A percentile compares a stretch with the other conserved stretches of the same genome.
phyloP scores from a whole-genome alignment of 92 coral and sea anemone genomes.

The Galaxea fascicularis region DNA sequence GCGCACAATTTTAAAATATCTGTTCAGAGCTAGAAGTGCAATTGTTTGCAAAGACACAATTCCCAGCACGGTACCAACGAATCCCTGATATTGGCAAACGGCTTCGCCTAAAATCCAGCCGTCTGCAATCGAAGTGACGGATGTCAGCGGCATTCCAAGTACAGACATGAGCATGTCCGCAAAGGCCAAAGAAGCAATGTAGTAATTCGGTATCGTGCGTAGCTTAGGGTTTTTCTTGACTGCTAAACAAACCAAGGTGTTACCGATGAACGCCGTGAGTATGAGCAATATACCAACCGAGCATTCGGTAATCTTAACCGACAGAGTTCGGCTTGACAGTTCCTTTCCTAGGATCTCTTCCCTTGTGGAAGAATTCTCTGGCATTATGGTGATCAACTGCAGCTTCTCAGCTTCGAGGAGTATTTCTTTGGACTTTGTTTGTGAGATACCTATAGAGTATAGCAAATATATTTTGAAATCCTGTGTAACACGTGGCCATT shows the following conservation, averaged over 20 bases:
- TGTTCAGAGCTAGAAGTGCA: constrained; percentile 52
- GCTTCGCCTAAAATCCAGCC: constrained; percentile 50
- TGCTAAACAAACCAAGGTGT: constrained; percentile 59
- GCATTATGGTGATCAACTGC: background rate
- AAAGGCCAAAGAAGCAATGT: constrained; percentile 62
- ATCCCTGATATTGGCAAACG: constrained; percentile 69
- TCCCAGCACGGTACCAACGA: constrained; percentile 40
- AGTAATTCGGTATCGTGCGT: constrained; percentile 58
- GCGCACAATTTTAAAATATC: constrained; percentile 61
- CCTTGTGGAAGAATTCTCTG: constrained; percentile 10
- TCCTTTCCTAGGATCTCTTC: constrained; percentile 26
- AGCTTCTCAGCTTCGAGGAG: constrained; percentile 62
- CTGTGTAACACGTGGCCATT: too few species aligned
- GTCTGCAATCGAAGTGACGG: constrained; percentile 40
- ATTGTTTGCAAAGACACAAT: constrained; percentile 49
- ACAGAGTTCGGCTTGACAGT: constrained; percentile 33
- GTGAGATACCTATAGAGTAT: background rate
- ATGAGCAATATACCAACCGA: constrained; percentile 2
- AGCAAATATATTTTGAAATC: background rate
- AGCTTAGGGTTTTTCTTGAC: constrained; percentile 51
- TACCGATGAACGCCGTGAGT: constrained; percentile 43
- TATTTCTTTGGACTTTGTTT: background rate
- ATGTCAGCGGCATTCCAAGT: constrained; percentile 46
- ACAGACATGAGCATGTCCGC: constrained; percentile 58
- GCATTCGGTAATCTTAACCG: constrained; percentile 30